phyloP scores from a whole-genome alignment of 1,140 invertebrate genomes.

The Ptiloglossa arizonensis region DNA sequence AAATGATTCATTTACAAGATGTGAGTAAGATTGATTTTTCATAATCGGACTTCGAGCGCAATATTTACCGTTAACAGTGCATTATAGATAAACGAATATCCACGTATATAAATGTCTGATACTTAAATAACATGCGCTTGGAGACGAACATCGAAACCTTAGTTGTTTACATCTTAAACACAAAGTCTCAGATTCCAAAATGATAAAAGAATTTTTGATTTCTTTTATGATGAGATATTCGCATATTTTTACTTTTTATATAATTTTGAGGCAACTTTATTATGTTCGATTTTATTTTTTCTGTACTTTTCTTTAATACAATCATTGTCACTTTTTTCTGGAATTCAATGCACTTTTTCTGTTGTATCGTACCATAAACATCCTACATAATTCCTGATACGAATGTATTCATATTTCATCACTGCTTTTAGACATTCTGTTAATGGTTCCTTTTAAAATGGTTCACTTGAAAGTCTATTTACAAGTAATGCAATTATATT shows the following conservation, averaged over 20 bases:
- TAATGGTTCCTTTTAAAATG: conserved; percentile 20
- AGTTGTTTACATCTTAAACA: background rate
- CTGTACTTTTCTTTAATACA: conserved; percentile 46
- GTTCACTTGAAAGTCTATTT: conserved; percentile 22
- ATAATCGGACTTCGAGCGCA: no score
- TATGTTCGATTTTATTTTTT: conserved; percentile 33
- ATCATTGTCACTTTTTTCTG: conserved; percentile 33
- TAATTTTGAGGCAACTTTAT: background rate
- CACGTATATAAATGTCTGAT: background rate
- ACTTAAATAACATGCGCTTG: background rate
- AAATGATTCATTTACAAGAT: background rate
- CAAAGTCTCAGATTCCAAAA: background rate
- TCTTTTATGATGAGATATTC: background rate
- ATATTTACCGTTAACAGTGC: background rate
- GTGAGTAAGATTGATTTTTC: no score
- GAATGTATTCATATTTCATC: conserved; percentile 33
- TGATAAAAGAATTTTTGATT: background rate
- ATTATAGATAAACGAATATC: background rate
- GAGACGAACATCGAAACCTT: background rate
- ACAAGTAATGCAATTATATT: conserved; percentile 31
- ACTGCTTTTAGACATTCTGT: conserved; percentile 42
- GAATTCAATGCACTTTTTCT: conserved; percentile 18
- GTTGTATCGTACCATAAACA: conserved; percentile 20
- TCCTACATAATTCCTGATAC: background rate
- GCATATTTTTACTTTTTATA: background rate